Evolutionary conservation across 2,113 vertebrate species (phyloP), one percentile per base, ranked within the genome.

Genomic region (Carlito syrichta): DNA sequence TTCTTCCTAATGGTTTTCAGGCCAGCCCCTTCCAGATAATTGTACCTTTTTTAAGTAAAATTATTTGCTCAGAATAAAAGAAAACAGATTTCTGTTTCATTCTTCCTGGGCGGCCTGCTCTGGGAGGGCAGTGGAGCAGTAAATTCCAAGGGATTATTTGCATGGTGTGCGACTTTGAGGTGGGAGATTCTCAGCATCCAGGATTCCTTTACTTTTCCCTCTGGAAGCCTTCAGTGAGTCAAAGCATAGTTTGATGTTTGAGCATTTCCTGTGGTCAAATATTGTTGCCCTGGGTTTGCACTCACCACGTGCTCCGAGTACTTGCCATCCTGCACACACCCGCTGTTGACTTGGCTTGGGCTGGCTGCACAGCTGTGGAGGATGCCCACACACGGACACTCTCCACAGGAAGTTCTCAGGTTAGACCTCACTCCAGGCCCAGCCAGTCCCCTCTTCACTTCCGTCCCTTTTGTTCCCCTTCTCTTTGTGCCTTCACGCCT

Each of bases 41-140:
- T 89, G 14, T 84, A 19, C 38, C 88, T 79, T 82, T 87, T 96
- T 88, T 25, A 86, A n/a, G 27, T 60, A 82, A 89, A 88, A 86
- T 35, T 86, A 68, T 71, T 81, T 77, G 68, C 62, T 78, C 27
- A 38, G 4, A 81, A 30, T 86, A 32, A 76, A 92, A 87, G 71
- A 76, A 93, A 93, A 50, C 62, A 68, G 32, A 54, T 81, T 56
- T 83, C 71, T 54, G 30, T 85, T 48, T n/a, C 48, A 38, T 69
- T 85, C 63, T 91, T 76, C 89, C 32, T 81, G 63, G 82, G 48
- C 66, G 82, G 48, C 66, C 71, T 85, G 45, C 73, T 81, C 45
- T 68, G 30, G 81, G 40, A 45, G 17, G 14, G 8, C 25, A 30
- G 43, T 32, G 11, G 58, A 79, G 60, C 23, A 27, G 23, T 79